These are phyloP conservation scores for Nyctereutes procyonoides DNA, from an alignment of 2,113 vertebrate genomes.

Conservation along the genomic window DNA sequence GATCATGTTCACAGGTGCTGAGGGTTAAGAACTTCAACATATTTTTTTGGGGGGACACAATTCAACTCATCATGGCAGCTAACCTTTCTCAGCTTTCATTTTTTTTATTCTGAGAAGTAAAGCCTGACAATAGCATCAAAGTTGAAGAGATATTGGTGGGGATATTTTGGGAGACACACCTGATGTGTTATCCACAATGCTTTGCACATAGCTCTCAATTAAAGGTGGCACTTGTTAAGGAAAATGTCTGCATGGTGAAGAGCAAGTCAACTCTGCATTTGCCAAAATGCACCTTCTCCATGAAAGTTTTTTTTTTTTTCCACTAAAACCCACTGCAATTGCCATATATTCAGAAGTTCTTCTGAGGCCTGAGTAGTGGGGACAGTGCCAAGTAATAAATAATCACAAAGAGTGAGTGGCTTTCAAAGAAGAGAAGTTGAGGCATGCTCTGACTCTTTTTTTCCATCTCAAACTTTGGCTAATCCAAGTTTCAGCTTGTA, in stretches of 20 bases:
- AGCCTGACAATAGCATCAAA: neutral
- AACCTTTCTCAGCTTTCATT: neutral
- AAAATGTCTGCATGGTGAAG: neutral
- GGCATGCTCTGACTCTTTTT: neutral
- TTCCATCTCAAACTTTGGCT: neutral
- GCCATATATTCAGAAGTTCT: neutral
- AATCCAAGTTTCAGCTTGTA: neutral
- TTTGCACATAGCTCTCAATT: neutral
- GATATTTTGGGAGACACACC: neutral
- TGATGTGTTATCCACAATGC: neutral
- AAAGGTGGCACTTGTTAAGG: neutral
- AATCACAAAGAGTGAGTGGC: neutral
- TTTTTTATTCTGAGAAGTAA: neutral
- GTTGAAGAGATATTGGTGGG: neutral
- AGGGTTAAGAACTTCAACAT: neutral
- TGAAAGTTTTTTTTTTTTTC: neutral
- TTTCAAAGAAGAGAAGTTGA: neutral
- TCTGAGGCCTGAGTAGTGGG: neutral
- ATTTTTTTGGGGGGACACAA: neutral
- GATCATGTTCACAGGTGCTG: neutral
- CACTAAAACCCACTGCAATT: neutral
- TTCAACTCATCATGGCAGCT: neutral
- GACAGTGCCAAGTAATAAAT: neutral
- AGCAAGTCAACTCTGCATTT: neutral
- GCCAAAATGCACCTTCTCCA: neutral